phyloP scores from a whole-genome alignment of 2,113 vertebrate genomes.

The Ginglymostoma cirratum region DNA sequence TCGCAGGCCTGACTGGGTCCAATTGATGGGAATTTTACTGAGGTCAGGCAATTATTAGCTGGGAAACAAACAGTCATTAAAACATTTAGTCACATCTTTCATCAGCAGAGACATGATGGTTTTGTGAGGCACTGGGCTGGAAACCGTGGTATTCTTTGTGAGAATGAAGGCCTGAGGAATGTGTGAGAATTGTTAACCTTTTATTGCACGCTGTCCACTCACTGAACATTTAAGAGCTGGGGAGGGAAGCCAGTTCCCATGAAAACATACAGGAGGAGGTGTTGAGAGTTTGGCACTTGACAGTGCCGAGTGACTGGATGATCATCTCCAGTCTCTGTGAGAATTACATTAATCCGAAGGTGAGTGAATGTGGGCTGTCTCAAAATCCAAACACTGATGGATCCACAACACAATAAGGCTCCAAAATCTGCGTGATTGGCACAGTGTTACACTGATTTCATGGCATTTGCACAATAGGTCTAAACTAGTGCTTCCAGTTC shows the following conservation, averaged over 20 bases:
- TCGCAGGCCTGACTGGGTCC: slow-evolving; percentile 1
- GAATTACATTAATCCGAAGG: neutral
- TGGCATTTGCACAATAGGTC: neutral
- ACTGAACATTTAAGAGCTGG: neutral
- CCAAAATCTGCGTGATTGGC: neutral
- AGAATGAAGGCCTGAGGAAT: neutral
- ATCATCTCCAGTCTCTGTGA: neutral
- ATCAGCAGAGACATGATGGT: neutral
- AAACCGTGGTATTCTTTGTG: neutral
- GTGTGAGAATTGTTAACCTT: neutral
- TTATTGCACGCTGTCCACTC: neutral
- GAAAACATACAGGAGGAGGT: too few species aligned
- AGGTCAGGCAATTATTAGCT: slow-evolving; percentile 14
- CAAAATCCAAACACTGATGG: neutral
- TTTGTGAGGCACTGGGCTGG: slow-evolving; percentile 24
- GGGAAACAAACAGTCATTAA: neutral
- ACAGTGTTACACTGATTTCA: neutral
- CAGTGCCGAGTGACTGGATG: neutral
- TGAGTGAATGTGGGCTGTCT: neutral
- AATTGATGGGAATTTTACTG: slow-evolving; percentile 28
- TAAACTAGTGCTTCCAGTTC: neutral
- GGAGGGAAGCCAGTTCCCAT: too few species aligned
- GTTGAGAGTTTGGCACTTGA: neutral
- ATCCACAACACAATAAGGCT: neutral
- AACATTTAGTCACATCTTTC: slow-evolving; percentile 5